These are phyloP conservation scores for Climacteris rufus DNA, from an alignment of 2,113 vertebrate genomes.

Conservation along the genomic window DNA sequence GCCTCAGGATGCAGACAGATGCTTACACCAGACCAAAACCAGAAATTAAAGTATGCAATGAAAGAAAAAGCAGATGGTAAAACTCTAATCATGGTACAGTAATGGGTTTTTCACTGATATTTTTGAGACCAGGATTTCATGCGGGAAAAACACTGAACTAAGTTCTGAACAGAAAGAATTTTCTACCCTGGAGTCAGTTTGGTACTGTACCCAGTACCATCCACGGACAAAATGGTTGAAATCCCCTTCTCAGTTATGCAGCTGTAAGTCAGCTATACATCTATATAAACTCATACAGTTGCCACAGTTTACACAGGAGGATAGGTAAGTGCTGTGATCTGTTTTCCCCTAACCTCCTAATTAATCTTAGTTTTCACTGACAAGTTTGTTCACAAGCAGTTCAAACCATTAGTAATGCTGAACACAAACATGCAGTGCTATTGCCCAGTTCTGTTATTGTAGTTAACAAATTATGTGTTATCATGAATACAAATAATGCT, in stretches of 20 bases:
- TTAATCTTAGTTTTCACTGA: not conserved
- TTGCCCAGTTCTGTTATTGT: not conserved
- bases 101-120: not conserved
- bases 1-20: not conserved
- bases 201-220: not conserved
- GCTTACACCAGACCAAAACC: not conserved
- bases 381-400: not conserved
- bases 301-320: not conserved
- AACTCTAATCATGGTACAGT: not conserved
- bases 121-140: not conserved
- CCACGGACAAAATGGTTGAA: not conserved
- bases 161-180: not conserved
- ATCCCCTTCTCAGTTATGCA: not conserved
- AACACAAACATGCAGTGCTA: not conserved
- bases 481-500: not conserved
- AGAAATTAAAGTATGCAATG: not conserved
- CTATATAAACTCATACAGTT: not conserved
- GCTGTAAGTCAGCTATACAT: not conserved
- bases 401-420: not conserved
- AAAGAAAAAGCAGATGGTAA: not conserved
- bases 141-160: not conserved
- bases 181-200: not conserved
- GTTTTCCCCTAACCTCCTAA: not conserved
- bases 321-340: not conserved
- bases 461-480: not conserved